Percentiles rank a stretch among this genome's conserved stretches.
Evolutionary conservation across 2,797 vertebrate species (phyloP).

Genomic region (Microtus californicus): DNA sequence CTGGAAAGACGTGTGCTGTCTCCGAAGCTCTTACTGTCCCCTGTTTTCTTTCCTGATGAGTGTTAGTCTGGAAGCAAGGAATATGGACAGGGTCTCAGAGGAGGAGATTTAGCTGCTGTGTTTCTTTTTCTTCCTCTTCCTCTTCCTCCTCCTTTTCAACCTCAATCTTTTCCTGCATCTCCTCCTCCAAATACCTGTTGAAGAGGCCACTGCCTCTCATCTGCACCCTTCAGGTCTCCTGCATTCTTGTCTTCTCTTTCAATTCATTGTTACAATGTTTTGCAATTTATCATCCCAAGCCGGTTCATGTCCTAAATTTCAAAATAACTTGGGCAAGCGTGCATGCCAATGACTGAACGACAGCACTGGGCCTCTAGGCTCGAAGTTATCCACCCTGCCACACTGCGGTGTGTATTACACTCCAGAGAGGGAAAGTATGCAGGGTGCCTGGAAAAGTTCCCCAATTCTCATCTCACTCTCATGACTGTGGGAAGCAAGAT

Average conservation of each 20-base stretch:
- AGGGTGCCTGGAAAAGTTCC: not conserved
- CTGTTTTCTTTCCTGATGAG: not conserved
- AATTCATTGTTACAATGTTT: not conserved
- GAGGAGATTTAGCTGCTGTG: not conserved
- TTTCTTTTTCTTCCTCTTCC: not conserved
- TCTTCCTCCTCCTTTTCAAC: not conserved
- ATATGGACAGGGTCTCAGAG: not conserved
- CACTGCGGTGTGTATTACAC: accelerated
- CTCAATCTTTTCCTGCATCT: not conserved
- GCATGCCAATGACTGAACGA: not conserved
- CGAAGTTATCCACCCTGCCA: too few species aligned
- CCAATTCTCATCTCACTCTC: not conserved
- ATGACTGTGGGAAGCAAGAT: not conserved
- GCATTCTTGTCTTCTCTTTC: constrained; percentile 15
- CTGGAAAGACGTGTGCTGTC: not conserved
- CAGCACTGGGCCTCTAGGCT: not conserved
- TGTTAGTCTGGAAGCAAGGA: not conserved
- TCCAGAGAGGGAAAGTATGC: not conserved
- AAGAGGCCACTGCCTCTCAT: not conserved
- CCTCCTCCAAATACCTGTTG: not conserved
- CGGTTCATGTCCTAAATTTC: not conserved
- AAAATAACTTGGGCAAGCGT: not conserved
- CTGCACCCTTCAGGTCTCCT: accelerated
- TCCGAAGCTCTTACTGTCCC: not conserved
- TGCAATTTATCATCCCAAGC: constrained; percentile 15